These are phyloP conservation scores for Nematolebias whitei DNA, from an alignment of 2,113 vertebrate genomes.

Conservation along the genomic window DNA sequence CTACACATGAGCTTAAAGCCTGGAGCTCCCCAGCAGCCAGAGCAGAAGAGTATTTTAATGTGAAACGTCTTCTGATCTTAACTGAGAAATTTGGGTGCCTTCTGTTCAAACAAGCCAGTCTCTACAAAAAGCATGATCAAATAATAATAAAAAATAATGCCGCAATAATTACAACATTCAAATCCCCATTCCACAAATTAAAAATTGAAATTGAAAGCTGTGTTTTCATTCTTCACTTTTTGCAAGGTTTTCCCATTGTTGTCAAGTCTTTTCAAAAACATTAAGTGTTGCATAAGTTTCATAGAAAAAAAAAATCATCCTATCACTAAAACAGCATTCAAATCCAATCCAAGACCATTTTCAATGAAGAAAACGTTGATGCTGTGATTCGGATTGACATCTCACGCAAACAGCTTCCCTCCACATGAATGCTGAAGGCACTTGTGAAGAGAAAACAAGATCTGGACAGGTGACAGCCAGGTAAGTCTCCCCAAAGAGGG, in stretches of 20 bases:
- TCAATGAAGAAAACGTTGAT: background rate
- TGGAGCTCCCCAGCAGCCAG: background rate
- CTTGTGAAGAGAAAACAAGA: constrained; percentile 56
- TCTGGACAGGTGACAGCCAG: constrained; percentile 66
- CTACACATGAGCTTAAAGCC: background rate
- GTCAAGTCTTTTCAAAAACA: too few relatives aligned
- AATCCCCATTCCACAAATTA: too few relatives aligned
- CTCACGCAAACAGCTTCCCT: constrained; percentile 13
- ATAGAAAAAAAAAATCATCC: background rate
- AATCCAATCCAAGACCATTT: background rate
- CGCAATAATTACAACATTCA: too few relatives aligned
- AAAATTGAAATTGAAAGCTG: too few relatives aligned
- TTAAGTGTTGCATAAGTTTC: too few relatives aligned
- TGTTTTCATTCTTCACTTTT: background rate
- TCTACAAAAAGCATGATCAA: too few relatives aligned
- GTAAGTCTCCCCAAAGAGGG: constrained; percentile 54
- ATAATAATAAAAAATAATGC: background rate
- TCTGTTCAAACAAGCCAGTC: background rate
- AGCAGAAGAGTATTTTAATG: background rate
- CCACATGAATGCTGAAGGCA: constrained; percentile 33
- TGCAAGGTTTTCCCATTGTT: background rate
- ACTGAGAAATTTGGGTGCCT: background rate
- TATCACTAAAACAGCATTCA: background rate
- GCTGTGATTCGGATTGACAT: constrained; percentile 5
- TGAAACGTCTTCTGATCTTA: background rate